phyloP scores from a whole-genome alignment of 2,888 invertebrate genomes.

The Dugesia japonica region DNA sequence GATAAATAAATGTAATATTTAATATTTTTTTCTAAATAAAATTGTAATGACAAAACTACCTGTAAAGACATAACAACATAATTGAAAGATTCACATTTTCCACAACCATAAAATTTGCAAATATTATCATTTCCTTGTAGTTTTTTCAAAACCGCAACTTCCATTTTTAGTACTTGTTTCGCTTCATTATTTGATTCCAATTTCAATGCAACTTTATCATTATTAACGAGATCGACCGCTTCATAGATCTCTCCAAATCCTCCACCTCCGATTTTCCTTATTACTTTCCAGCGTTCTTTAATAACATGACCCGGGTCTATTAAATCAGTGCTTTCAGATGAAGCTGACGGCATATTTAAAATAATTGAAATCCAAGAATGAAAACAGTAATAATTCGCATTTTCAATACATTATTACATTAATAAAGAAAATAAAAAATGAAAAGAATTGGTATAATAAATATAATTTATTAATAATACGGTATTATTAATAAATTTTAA shows the following conservation, averaged over 20 bases:
- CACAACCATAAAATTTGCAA: slow-evolving; percentile 95
- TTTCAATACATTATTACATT: no score
- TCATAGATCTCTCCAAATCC: slow-evolving; percentile 99
- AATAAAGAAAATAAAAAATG: no score
- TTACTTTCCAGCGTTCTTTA: slow-evolving; percentile 31
- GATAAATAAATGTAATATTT: no score
- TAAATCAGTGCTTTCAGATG: slow-evolving; percentile 26
- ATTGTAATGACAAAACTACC: no score
- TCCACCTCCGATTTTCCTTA: slow-evolving; percentile 79
- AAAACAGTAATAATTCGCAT: no score
- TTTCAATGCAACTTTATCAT: slow-evolving; percentile 88
- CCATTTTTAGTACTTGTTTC: slow-evolving; percentile 98
- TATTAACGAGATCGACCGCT: slow-evolving; percentile 86
- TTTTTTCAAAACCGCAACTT: slow-evolving; percentile 93
- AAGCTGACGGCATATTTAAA: slow-evolving; percentile 20
- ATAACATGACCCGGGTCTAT: slow-evolving; percentile 17
- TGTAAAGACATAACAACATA: slow-evolving; percentile 99
- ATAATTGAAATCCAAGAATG: no score
- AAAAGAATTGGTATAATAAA: no score
- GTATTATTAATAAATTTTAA: no score
- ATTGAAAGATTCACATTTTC: slow-evolving; percentile 91
- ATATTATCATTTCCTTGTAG: slow-evolving; percentile 76
- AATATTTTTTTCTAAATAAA: no score
- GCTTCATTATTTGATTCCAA: slow-evolving; percentile 92
- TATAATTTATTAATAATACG: no score